phyloP scores from a whole-genome alignment of 2,113 vertebrate genomes.

The Brevimyrus niger region DNA sequence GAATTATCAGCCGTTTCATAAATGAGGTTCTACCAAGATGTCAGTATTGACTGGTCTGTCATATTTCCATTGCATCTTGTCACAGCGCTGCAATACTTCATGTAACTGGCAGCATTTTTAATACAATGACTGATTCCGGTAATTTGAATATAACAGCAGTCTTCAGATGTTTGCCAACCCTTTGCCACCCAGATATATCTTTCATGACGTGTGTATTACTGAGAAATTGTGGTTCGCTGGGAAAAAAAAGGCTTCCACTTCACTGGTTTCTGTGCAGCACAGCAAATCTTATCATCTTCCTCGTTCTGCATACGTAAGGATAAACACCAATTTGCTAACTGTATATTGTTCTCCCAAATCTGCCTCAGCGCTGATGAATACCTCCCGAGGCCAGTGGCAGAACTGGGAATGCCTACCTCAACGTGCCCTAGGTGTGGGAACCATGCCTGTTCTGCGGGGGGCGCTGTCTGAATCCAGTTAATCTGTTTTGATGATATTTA shows the following conservation, averaged over 20 bases:
- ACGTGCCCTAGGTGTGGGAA: not conserved
- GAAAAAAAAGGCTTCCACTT: not conserved
- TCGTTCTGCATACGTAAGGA: not conserved
- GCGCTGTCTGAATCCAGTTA: slow-evolving; percentile 34
- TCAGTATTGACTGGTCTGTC: not conserved
- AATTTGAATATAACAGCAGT: not conserved
- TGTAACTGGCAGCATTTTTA: not conserved
- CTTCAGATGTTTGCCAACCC: not conserved
- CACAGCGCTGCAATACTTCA: not conserved
- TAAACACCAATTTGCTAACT: not conserved
- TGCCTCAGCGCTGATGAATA: not conserved
- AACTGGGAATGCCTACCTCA: not conserved
- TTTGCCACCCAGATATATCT: not conserved
- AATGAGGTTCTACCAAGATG: not conserved
- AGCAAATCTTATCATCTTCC: not conserved
- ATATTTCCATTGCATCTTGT: not conserved
- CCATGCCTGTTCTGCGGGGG: not conserved
- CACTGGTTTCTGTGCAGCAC: not conserved
- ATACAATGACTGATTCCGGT: not conserved
- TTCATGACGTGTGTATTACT: not conserved
- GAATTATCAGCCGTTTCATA: not conserved
- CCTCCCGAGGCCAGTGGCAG: too few species aligned
- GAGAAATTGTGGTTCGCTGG: not conserved
- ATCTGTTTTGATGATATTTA: slow-evolving; percentile 46
- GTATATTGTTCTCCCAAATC: not conserved